Percentiles rank a stretch among this genome's conserved stretches.
phyloP scores from a whole-genome alignment of 2,797 vertebrate genomes.

The Remorina albescens region DNA sequence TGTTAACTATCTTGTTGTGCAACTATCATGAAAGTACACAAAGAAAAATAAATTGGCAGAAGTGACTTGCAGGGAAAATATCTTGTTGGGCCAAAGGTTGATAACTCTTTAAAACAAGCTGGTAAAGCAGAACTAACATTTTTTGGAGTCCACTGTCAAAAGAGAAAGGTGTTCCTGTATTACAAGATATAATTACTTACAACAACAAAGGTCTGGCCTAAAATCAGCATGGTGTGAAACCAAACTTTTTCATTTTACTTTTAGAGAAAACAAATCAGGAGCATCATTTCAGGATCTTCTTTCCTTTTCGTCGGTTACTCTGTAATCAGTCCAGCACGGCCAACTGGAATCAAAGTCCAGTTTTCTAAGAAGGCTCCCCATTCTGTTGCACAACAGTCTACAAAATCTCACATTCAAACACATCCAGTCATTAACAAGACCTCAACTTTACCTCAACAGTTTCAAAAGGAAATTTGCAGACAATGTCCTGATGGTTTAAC shows the following conservation, averaged over 20 bases:
- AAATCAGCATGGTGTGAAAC: neutral
- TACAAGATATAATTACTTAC: neutral
- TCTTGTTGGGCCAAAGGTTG: conserved; percentile 11
- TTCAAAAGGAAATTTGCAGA: conserved; percentile 1
- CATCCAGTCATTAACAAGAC: conserved; percentile 11
- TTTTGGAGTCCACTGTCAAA: neutral
- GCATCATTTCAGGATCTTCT: conserved; percentile 35
- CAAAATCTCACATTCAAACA: conserved; percentile 6
- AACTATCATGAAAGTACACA: conserved; percentile 27
- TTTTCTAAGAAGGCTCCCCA: conserved; percentile 68
- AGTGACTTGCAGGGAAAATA: neutral
- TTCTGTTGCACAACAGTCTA: conserved; percentile 71
- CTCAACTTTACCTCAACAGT: neutral
- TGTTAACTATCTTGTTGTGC: neutral
- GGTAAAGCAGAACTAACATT: neutral
- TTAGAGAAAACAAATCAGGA: neutral
- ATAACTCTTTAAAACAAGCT: neutral
- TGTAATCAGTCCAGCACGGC: conserved; percentile 69
- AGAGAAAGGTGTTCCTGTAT: neutral
- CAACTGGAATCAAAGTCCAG: conserved; percentile 85
- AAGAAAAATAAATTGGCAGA: conserved; percentile 6
- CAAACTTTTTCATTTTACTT: neutral
- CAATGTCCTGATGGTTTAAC: neutral
- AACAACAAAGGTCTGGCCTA: no score
- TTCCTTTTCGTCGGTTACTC: conserved; percentile 67